Evolutionary conservation across 2,888 invertebrate genomes (phyloP), one percentile per base, ranked within the genome.

Genomic region (Osedax fenrisi): DNA sequence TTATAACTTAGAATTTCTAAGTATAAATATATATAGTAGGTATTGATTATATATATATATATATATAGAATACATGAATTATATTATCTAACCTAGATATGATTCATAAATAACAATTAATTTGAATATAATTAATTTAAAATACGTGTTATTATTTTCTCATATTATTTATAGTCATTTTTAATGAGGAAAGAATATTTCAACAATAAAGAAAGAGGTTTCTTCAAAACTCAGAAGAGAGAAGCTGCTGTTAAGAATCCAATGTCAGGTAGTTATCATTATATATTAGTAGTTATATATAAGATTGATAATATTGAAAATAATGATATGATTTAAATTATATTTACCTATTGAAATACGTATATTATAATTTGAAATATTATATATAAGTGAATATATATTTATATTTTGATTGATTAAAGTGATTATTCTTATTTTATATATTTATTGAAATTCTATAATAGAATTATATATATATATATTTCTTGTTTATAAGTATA

Each of bases 201-300:
- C 83, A 96, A 96, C 84, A 92, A 94, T 85, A 93, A 94, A 83
- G 94, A 96, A 80, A 90, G 90, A 75, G 97, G 95, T 24, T 95
- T 95, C 83, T 91, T 98, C 80, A 92, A 92, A 82, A 92, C 91
- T 1, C 92, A 94, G 82, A 94, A 92, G 81, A 87, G 94, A 78
- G 84, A 85, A 76, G 78, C 82, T 21, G 81, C 80, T 75, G 81
- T 81, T 21, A 89, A 91, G 13, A 96, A 96, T 83, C 94, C 95
- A 17, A 94, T 96, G 89, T 93, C 94, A 1, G 86, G 85, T 85
- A 75, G 59, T n/a, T n/a, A n/a, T n/a, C n/a, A n/a, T n/a, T n/a
- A n/a, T n/a, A n/a, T 75, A 23, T 68, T 61, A 73, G 26, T 5
- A 5, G 21, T 71, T 61, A 13, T 3, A 27, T 13, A 72, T 5